phyloP scores from a whole-genome alignment of 2,888 invertebrate species.

The Eremobia ochroleuca region DNA sequence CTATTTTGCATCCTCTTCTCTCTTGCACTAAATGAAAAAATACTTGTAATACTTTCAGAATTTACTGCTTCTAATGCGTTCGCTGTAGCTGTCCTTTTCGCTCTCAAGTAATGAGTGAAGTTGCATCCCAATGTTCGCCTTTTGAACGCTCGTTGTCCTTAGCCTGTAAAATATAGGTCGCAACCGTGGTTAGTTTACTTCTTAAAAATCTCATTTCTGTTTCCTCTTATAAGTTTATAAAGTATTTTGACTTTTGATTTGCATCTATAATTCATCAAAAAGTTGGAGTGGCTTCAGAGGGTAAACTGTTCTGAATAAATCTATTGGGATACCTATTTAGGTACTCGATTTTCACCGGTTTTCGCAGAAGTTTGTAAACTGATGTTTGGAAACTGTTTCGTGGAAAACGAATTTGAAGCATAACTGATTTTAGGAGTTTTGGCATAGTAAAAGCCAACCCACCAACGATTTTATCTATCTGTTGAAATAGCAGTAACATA shows the following conservation, averaged over 20 bases:
- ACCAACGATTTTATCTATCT: not conserved
- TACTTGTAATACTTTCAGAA: slow-evolving; percentile 71
- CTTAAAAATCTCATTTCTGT: slow-evolving; percentile 53
- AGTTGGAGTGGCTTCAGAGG: slow-evolving; percentile 35
- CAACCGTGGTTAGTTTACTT: slow-evolving; percentile 62
- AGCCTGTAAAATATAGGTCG: slow-evolving; percentile 72
- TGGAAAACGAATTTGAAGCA: slow-evolving; percentile 14
- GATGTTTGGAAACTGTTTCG: slow-evolving; percentile 14
- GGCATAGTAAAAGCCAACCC: too few species aligned
- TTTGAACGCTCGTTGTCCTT: slow-evolving; percentile 67
- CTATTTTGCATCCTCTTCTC: slow-evolving; percentile 50
- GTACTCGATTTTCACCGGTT: slow-evolving; percentile 30
- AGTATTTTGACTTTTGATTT: slow-evolving; percentile 66
- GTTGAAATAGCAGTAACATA: not conserved
- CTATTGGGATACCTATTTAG: slow-evolving; percentile 25
- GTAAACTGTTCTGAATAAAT: slow-evolving; percentile 33
- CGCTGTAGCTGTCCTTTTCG: slow-evolving; percentile 64
- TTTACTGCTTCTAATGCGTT: slow-evolving; percentile 79
- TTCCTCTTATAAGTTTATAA: slow-evolving; percentile 53
- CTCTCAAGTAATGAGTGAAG: slow-evolving; percentile 69
- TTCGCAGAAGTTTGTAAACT: slow-evolving; percentile 17
- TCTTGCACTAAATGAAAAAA: slow-evolving; percentile 70
- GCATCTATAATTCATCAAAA: slow-evolving; percentile 62
- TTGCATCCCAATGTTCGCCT: slow-evolving; percentile 61
- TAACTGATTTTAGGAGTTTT: slow-evolving; percentile 24